Percentiles rank a stretch among this genome's conserved stretches.
phyloP scores from a whole-genome alignment of 2,888 invertebrate species.

The Lissocephala sabroskyi region DNA sequence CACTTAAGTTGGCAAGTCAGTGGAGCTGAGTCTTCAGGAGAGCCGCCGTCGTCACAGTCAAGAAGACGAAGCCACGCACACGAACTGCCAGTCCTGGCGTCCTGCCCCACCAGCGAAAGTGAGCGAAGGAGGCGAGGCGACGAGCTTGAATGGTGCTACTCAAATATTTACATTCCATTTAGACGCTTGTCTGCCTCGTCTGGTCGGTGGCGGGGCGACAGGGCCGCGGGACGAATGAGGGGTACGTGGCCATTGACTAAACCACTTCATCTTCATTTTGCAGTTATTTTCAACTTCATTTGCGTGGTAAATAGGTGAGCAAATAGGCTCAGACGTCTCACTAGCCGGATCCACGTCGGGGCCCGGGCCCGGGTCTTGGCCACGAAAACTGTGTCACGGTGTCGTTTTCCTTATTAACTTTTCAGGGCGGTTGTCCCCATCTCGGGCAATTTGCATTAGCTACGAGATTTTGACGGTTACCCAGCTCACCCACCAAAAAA shows the following conservation, averaged over 20 bases:
- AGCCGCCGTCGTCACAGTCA: too few species aligned
- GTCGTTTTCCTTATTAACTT: slow-evolving; percentile 62
- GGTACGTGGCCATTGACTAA: slow-evolving; percentile 43
- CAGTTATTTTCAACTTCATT: slow-evolving; percentile 70
- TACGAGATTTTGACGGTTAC: slow-evolving; percentile 21
- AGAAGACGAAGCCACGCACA: slow-evolving; percentile 24
- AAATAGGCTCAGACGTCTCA: slow-evolving; percentile 28
- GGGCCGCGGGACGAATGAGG: too few species aligned
- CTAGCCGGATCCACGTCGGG: slow-evolving; percentile 13
- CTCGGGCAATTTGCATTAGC: slow-evolving; percentile 47
- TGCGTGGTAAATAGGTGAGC: slow-evolving; percentile 65
- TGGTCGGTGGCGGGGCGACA: too few species aligned
- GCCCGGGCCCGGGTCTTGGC: not conserved
- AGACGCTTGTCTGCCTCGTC: slow-evolving; percentile 42
- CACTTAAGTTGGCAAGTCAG: slow-evolving; percentile 36
- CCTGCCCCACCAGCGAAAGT: not conserved
- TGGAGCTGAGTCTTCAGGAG: slow-evolving; percentile 7
- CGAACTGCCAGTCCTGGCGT: not conserved
- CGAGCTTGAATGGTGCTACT: slow-evolving; percentile 41
- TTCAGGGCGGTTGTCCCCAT: slow-evolving; percentile 37
- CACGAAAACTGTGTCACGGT: slow-evolving; percentile 53
- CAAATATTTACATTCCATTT: slow-evolving; percentile 65
- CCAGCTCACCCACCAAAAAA: slow-evolving; percentile 6
- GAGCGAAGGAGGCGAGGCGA: not conserved
- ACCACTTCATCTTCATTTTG: slow-evolving; percentile 68